A percentile compares a stretch with the other conserved stretches of the same genome.
These are phyloP conservation scores for Mirounga angustirostris DNA, from an alignment of 2,113 vertebrate genomes.

Conservation along the genomic window DNA sequence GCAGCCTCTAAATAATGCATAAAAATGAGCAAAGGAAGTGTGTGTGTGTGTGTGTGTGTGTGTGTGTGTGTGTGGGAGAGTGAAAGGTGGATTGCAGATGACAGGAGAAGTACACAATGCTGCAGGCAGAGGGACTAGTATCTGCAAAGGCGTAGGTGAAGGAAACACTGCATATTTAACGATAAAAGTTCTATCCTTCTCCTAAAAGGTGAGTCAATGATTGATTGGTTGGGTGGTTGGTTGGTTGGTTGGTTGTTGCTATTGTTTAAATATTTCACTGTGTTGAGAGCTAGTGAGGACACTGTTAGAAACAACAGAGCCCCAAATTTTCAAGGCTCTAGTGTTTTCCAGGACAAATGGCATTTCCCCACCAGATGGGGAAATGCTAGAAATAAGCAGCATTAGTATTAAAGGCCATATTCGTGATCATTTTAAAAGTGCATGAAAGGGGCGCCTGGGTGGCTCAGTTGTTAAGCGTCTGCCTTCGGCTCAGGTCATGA, in stretches of 20 bases:
- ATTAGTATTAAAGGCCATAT: not conserved
- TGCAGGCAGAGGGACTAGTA: not conserved
- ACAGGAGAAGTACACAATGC: not conserved
- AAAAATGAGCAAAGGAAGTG: not conserved
- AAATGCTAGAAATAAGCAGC: slow-evolving; percentile 11
- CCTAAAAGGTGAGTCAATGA: not conserved
- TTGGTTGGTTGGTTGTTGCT: not conserved
- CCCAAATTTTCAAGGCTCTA: not conserved
- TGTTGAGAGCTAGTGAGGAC: not conserved
- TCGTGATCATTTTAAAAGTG: not conserved
- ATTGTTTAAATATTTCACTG: not conserved
- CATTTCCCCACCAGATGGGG: slow-evolving; percentile 16
- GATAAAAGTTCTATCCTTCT: not conserved
- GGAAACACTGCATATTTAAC: not conserved
- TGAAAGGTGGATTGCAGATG: not conserved
- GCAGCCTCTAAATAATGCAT: not conserved
- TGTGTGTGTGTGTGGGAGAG: rapidly evolving
- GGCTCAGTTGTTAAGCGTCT: too few relatives aligned
- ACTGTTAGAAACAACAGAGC: not conserved
- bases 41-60: too few relatives aligned
- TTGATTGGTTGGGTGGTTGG: not conserved
- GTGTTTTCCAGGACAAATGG: slow-evolving; percentile 34
- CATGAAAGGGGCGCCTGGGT: not conserved
- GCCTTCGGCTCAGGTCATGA: too few relatives aligned
- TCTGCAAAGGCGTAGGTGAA: not conserved